Evolutionary conservation across 2,888 invertebrate genomes (phyloP).

Genomic region (Drosophila multiciliata): DNA sequence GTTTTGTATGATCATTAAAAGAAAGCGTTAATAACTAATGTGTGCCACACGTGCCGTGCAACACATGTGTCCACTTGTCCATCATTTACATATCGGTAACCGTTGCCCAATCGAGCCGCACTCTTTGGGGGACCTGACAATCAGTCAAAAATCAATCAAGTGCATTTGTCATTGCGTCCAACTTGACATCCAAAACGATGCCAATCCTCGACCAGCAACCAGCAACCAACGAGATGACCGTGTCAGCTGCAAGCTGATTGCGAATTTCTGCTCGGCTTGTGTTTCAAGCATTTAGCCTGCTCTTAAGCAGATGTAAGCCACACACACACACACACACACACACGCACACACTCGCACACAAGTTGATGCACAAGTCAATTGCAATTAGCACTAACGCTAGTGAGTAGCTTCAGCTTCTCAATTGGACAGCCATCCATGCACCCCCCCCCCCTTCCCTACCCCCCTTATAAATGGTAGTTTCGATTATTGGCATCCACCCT

Average conservation of each 20-base stretch:
- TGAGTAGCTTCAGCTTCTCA: constrained; percentile 35
- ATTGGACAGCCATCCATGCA: constrained; percentile 11
- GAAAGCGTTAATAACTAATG: constrained; percentile 1
- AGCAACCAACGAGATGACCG: constrained; percentile 2
- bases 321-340: constrained; percentile 11
- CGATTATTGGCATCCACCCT: constrained; percentile 24
- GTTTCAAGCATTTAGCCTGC: constrained; percentile 19
- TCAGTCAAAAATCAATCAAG: constrained; percentile 68
- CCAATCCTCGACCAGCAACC: neutral
- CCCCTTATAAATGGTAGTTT: constrained; percentile 40
- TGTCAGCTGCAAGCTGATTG: constrained; percentile 24
- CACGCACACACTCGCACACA: constrained; percentile 12
- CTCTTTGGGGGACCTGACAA: constrained; percentile 37
- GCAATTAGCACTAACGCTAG: constrained; percentile 74
- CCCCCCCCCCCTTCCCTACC: neutral
- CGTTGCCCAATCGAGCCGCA: neutral
- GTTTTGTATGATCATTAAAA: neutral
- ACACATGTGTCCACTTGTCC: neutral
- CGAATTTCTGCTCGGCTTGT: constrained; percentile 32
- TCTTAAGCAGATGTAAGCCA: constrained; percentile 16
- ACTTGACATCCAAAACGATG: constrained; percentile 40
- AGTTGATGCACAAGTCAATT: constrained; percentile 67
- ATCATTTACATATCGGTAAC: too few relatives aligned
- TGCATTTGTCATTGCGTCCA: constrained; percentile 49
- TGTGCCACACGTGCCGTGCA: constrained; percentile 18